Evolutionary conservation across 1,140 invertebrate species (phyloP), one percentile per base, ranked within the genome.

Genomic region (Lysiphlebus fabarum): DNA sequence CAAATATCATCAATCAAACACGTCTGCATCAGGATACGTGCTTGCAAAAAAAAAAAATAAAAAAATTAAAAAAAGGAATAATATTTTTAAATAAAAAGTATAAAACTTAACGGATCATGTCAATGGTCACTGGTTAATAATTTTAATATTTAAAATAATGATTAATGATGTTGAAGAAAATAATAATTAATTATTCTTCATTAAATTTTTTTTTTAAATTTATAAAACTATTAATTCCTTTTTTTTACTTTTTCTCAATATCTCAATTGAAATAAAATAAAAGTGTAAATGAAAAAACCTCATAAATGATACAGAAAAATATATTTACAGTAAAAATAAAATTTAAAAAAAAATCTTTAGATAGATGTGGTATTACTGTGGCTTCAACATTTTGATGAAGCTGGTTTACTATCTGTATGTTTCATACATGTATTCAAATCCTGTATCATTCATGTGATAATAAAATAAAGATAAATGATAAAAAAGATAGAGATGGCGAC

Each of bases 341-440:
- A 14, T n/a, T n/a, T n/a, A 12, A 45, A 6, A 51, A 40, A 37
- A 38, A 6, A 26, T 38, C 37, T 6, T 12, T 5, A 11, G n/a
- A n/a, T 2, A 51, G 2, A 37, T 11, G 11, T 26, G 38, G 5
- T 5, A 38, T 17, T 37, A 11, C 40, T 40, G 34, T 14, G 57
- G 57, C 17, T 59, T 54, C 48, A 47, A 59, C 40, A 49, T 54
- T 59, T 59, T 54, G 43, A 59, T 54, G 51, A 48, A 37, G 37
- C 49, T 51, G 11, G 34, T 34, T 34, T 51, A 37, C 49, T 11
- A 49, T 36, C 49, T 36, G 36, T 45, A 53, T 59, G 51, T 59
- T 59, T 59, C 58, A 54, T 59, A 51, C 51, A 59, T 54, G 58
- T 59, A 59, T 59, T 54, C 58, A 59, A 54, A 59, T 59, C 51